These are phyloP conservation scores for Brachynemurus nebulosus DNA, from an alignment of 2,888 invertebrate species.

Conservation along the genomic window DNA sequence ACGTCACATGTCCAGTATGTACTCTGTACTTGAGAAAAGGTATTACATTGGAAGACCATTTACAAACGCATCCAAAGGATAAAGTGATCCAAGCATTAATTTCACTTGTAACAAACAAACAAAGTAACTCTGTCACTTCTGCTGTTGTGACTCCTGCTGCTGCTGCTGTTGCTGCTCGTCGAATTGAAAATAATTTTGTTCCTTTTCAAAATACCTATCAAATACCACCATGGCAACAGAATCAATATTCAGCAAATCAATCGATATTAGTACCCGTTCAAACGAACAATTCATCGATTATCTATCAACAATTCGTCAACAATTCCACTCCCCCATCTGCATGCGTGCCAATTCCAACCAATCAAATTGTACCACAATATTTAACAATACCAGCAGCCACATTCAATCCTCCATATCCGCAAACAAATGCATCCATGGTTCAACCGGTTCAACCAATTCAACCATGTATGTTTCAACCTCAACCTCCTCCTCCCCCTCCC, in stretches of 20 bases:
- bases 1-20: constrained; percentile 67
- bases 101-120: constrained; percentile 19
- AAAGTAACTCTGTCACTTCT: constrained; percentile 13
- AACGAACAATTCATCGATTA: constrained; percentile 33
- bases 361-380: constrained; percentile 38
- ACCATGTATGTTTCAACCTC: constrained; percentile 40
- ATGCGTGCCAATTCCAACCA: too few relatives aligned
- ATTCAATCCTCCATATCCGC: constrained; percentile 26
- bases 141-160: constrained; percentile 15
- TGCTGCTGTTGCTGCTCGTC: constrained; percentile 10
- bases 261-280: constrained; percentile 6
- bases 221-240: constrained; percentile 8
- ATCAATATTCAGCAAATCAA: neutral
- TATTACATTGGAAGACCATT: constrained; percentile 64
- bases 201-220: too few relatives aligned
- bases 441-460: too few relatives aligned
- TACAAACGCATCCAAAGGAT: constrained; percentile 78
- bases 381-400: constrained; percentile 33
- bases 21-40: constrained; percentile 71
- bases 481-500: too few relatives aligned
- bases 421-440: constrained; percentile 35
- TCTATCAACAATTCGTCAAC: constrained; percentile 42
- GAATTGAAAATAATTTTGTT: too few relatives aligned
- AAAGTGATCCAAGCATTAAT: constrained; percentile 70
- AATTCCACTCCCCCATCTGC: constrained; percentile 28